Conservation (phyloP, 2,888 invertebrate species). For the Margaritifera margaritifera region DNA sequence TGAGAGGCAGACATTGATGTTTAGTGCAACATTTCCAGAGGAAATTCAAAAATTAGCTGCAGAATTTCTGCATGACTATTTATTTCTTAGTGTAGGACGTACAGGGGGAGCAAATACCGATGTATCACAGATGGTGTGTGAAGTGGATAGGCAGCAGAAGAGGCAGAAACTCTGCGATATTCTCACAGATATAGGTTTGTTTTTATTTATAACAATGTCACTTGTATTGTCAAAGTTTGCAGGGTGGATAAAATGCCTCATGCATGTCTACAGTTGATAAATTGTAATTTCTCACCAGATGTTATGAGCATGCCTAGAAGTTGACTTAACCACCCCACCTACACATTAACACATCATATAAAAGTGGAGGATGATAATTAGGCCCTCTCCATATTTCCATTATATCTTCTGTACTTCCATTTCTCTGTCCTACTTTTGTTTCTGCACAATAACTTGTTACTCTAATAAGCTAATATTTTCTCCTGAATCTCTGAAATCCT, state of each 20-base stretch:
- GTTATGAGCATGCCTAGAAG: not conserved
- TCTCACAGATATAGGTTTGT: constrained; percentile 73
- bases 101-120: constrained; percentile 95
- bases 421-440: no score
- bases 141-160: constrained; percentile 81
- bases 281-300: not conserved
- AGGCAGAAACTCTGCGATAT: constrained; percentile 82
- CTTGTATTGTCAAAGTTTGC: constrained; percentile 1
- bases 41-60: constrained; percentile 85
- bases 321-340: not conserved
- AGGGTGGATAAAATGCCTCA: not conserved
- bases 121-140: constrained; percentile 83
- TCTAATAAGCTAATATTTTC: no score
- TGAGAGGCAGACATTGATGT: constrained; percentile 80
- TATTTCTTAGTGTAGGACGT: constrained; percentile 92
- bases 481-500: no score
- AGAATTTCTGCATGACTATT: constrained; percentile 83
- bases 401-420: no score
- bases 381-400: no score
- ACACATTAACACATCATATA: no score
- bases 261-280: not conserved
- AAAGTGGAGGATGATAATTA: no score
- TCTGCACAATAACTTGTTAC: no score
- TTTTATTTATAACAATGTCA: constrained; percentile 11
- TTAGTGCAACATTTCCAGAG: constrained; percentile 84